Percentiles rank a stretch among this genome's conserved stretches.
Evolutionary conservation across 1,140 invertebrate species (phyloP).

Genomic region (Drosophila novamexicana): DNA sequence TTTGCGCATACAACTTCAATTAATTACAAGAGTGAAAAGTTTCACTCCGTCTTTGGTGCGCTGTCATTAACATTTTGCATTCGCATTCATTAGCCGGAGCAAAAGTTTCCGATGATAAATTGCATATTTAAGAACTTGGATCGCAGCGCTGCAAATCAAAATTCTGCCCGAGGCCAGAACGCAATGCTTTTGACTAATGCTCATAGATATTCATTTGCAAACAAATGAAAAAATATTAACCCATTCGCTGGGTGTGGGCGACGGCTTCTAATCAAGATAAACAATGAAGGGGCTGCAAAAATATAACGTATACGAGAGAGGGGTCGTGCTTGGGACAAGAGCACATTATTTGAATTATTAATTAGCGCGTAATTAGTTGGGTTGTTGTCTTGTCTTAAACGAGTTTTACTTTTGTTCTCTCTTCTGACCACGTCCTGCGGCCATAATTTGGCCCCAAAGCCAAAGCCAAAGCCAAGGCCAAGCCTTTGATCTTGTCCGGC

Average conservation of each 20-base stretch:
- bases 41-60: conserved; percentile 37
- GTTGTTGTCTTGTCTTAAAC: conserved; percentile 53
- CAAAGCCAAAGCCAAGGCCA: conserved; percentile 12
- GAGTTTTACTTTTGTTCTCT: conserved; percentile 30
- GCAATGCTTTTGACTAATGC: conserved; percentile 35
- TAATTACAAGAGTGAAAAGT: conserved; percentile 70
- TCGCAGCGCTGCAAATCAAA: conserved; percentile 61
- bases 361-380: conserved; percentile 79
- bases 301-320: conserved; percentile 35
- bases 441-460: conserved; percentile 64
- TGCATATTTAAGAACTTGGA: conserved; percentile 59
- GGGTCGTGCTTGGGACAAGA: conserved; percentile 44
- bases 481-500: conserved; percentile 66
- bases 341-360: conserved; percentile 82
- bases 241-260: neutral
- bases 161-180: conserved; percentile 26
- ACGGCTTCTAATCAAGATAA: conserved; percentile 57
- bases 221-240: conserved; percentile 64
- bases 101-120: conserved; percentile 77
- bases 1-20: conserved; percentile 61
- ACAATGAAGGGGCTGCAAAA: conserved; percentile 33
- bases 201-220: conserved; percentile 47
- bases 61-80: conserved; percentile 78
- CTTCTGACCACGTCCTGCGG: conserved; percentile 66
- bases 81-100: conserved; percentile 68